Conservation (phyloP, 1,140 invertebrate species). For the Holcopasites calliopsidis region DNA sequence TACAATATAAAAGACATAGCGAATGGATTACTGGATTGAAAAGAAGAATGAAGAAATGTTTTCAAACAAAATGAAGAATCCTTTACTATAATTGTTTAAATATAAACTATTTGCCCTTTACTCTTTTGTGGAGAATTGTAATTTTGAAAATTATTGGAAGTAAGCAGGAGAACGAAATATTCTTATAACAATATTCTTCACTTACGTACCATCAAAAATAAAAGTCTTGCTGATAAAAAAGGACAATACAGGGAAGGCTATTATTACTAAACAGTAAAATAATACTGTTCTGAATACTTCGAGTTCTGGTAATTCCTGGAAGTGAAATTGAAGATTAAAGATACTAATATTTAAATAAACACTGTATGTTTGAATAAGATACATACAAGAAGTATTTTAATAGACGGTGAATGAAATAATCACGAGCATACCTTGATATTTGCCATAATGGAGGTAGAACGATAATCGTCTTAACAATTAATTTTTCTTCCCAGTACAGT, state of each 20-base stretch:
- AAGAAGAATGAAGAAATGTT: not conserved
- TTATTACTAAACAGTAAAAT: slow-evolving; percentile 74
- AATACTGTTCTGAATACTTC: slow-evolving; percentile 76
- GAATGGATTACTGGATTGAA: not conserved
- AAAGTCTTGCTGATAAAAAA: slow-evolving; percentile 77
- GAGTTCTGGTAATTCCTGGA: slow-evolving; percentile 71
- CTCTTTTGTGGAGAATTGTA: not conserved
- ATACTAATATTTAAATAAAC: not conserved
- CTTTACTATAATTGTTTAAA: not conserved
- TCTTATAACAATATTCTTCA: not conserved
- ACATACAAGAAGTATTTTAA: not conserved
- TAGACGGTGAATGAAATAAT: not conserved
- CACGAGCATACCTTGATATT: slow-evolving; percentile 29
- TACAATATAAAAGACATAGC: not conserved
- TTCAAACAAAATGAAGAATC: not conserved
- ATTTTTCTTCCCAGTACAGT: not conserved
- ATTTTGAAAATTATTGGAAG: not conserved
- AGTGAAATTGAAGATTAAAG: slow-evolving; percentile 20
- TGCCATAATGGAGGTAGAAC: slow-evolving; percentile 31
- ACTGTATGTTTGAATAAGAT: not conserved
- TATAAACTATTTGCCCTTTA: not conserved
- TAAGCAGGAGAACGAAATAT: slow-evolving; percentile 16
- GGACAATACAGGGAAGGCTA: slow-evolving; percentile 72
- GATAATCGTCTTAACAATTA: not conserved
- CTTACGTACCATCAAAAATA: slow-evolving; percentile 74